Base-by-base conservation (phyloP, 2,888 invertebrate species). In the Agrilus cyanescens region DNA sequence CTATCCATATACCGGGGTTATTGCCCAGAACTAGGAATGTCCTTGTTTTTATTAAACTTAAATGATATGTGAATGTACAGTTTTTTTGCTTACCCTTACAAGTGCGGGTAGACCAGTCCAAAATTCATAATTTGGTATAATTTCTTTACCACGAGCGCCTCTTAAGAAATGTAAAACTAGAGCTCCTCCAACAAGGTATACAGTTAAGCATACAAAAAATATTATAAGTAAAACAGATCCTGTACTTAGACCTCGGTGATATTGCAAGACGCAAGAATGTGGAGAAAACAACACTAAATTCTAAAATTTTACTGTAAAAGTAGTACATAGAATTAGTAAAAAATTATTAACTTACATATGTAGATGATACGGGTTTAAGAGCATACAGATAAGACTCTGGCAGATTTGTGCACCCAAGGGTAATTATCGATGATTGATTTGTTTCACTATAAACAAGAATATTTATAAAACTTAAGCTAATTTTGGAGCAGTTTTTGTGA, bases 51-150 rank as follows among this genome's bases (percentile, higher is more conserved):
- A 30, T 12, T 44, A 32, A 12, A 25, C 15, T 32, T 10, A 32
- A 25, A 25, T 12, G 2, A 8, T 18, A n/a, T 6, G 15, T 12
- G n/a, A 45, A n/a, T n/a, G n/a, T n/a, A n/a, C 6, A 44, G 37
- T 38, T 20, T 25, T 29, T n/a, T 20, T 29, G 60, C 67, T 70
- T 69, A 83, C 84, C 67, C 69, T 75, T 29, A 84, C 76, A 53
- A 84, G 71, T 50, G 72, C 70, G 3, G 85, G 84, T 47, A 85
- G 62, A 45, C 78, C 78, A 7, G 66, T 65, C 85, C 85, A 85
- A 62, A 85, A 85, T 41, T 72, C 74, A 45, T 80, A 67, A 62
- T 86, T 82, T 0, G 86, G 85, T 53, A 85, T 71, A 54, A 83
- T 71, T 67, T 85, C 85, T 45, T 74, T 63, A 1, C 85, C 85